Percentiles rank a stretch among this genome's conserved stretches.
phyloP scores from a whole-genome alignment of 1,140 invertebrate genomes.

The Triops longicaudatus region DNA sequence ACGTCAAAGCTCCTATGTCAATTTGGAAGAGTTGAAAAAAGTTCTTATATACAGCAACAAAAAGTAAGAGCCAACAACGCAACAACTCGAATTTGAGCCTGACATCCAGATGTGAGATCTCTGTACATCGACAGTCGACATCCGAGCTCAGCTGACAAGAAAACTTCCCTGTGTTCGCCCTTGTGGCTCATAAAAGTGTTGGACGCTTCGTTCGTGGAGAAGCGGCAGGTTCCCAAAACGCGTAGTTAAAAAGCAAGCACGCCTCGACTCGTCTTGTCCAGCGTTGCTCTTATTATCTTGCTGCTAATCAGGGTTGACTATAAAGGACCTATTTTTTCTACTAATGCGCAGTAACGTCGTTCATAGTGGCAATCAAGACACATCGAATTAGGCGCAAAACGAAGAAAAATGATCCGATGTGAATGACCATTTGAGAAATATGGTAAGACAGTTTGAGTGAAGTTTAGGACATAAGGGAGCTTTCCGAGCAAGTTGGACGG shows the following conservation, averaged over 20 bases:
- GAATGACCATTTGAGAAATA: background rate
- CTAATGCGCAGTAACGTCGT: background rate
- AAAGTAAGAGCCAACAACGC: background rate
- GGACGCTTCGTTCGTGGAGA: background rate
- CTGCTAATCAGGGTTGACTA: background rate
- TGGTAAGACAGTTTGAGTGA: background rate
- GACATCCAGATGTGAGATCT: slow-evolving; percentile 1
- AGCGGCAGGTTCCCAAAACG: background rate
- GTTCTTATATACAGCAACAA: too few species aligned
- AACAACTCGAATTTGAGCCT: background rate
- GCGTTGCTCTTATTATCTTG: background rate
- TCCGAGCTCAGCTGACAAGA: background rate
- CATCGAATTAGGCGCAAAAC: background rate
- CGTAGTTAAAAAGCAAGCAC: background rate
- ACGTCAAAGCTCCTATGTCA: background rate
- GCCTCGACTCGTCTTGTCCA: background rate
- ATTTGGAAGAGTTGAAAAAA: background rate
- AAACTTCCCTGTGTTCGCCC: background rate
- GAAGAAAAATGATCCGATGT: background rate
- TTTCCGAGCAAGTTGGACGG: background rate
- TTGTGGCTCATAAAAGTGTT: background rate
- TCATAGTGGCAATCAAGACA: background rate
- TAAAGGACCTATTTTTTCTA: background rate
- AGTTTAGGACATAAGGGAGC: background rate
- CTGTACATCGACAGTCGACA: background rate